Base-by-base conservation (phyloP, 2,888 invertebrate genomes). In the Corbicula japonica region DNA sequence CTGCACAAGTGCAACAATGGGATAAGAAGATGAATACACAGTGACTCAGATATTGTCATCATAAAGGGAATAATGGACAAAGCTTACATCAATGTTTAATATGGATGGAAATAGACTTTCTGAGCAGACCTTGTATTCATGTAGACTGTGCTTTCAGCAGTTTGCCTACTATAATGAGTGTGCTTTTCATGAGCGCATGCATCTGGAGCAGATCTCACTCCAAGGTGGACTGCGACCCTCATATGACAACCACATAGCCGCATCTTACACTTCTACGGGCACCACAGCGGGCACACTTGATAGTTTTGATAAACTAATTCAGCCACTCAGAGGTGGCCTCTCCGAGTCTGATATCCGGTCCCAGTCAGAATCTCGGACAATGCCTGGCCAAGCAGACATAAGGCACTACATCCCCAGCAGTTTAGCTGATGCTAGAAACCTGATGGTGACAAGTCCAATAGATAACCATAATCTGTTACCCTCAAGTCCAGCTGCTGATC, bases 141-240 rank as follows among this genome's bases (percentile, higher is more conserved):
- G 83, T 68, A 56, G 80, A 12, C 62, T 77, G 23, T 83, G 83
- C 56, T 74, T 52, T 18, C 74, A 75, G 30, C 74, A 76, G 62
- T 83, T 74, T 66, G 12, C 54, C 18, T 46, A 76, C 35, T 79
- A 76, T 44, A 65, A 68, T 28, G 83, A 83, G 32, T 62, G 65
- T 38, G 58, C 72, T 32, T 21, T 75, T n/a, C 83, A 83, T 76
- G 80, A 80, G 44, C 46, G 80, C 2, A 44, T 66, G 58, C 83
- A 83, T 32, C 46, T 83, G 18, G 78, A 76, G 10, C 76, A 79
- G 54, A 72, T 83, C 61, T 52, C 38, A 5, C 30, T 74, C 2
- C 74, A 63, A 18, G 48, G 58, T n/a, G 63, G 70, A 28, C 34
- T 54, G 3, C 30, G 73, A 30, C 80, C 69, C 8, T 23, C 63